phyloP scores from a whole-genome alignment of 2,888 invertebrate genomes.

The Laspeyria flexula region DNA sequence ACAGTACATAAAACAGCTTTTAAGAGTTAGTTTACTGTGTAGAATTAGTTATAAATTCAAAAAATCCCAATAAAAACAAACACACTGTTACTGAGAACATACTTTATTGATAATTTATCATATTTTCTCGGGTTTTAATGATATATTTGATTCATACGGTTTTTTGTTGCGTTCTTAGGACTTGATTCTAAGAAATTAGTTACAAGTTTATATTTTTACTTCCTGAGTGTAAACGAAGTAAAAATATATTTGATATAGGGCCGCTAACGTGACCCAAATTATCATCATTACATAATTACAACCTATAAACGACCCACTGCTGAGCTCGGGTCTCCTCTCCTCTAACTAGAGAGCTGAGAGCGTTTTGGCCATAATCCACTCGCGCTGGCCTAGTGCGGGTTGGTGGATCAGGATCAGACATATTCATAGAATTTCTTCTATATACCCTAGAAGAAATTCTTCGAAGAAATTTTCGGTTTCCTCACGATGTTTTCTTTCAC shows the following conservation, averaged over 20 bases:
- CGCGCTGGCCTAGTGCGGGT: too few species aligned
- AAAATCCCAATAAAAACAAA: constrained; percentile 64
- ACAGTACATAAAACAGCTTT: not conserved
- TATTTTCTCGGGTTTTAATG: constrained; percentile 71
- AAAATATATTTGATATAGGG: constrained; percentile 47
- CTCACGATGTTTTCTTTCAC: too few species aligned
- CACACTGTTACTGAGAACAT: constrained; percentile 45
- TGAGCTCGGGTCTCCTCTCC: too few species aligned
- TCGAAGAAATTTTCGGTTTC: too few species aligned
- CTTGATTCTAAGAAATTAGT: constrained; percentile 41
- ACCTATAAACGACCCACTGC: too few species aligned
- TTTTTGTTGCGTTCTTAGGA: constrained; percentile 57
- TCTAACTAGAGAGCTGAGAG: too few species aligned
- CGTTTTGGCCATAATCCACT: too few species aligned
- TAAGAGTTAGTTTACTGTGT: constrained; percentile 12
- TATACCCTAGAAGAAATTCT: too few species aligned
- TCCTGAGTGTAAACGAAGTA: constrained; percentile 48
- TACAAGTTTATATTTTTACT: constrained; percentile 37
- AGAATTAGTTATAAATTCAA: constrained; percentile 54
- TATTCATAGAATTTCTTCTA: too few species aligned
- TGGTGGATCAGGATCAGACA: too few species aligned
- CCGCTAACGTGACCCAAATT: constrained; percentile 17
- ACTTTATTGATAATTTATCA: constrained; percentile 66
- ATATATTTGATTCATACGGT: constrained; percentile 62
- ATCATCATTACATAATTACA: too few species aligned